phyloP scores from a whole-genome alignment of 2,797 vertebrate species.

The Gymnopithys bicolor region DNA sequence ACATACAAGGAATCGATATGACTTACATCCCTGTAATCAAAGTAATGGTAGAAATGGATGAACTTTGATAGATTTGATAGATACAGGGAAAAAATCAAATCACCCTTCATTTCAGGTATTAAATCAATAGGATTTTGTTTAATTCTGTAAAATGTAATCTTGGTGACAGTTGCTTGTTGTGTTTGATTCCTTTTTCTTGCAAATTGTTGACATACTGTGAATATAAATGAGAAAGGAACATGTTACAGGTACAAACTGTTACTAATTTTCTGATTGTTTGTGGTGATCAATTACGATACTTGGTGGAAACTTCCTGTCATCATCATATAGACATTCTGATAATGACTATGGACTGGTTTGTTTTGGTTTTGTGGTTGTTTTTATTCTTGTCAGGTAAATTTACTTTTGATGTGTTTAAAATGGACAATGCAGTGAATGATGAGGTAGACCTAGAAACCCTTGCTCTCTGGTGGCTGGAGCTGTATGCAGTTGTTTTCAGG shows the following conservation, averaged over 20 bases:
- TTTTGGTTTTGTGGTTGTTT: not conserved
- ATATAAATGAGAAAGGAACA: constrained; percentile 21
- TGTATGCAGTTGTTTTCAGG: constrained; percentile 11
- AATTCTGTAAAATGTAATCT: constrained; percentile 3
- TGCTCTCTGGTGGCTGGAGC: not conserved
- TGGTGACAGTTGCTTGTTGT: not conserved
- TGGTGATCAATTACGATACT: not conserved
- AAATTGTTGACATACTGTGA: constrained; percentile 25
- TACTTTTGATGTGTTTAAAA: constrained; percentile 21
- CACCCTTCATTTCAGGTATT: not conserved
- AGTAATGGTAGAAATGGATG: not conserved
- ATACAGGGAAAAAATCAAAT: not conserved
- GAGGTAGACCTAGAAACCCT: not conserved
- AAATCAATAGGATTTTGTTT: constrained; percentile 30
- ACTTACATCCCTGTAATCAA: not conserved
- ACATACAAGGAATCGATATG: not conserved
- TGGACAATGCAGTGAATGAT: constrained; percentile 33
- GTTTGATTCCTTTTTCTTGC: constrained; percentile 30
- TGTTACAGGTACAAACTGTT: not conserved
- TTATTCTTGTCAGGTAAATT: not conserved
- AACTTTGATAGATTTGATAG: not conserved
- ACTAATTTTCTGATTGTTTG: not conserved
- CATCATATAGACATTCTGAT: not conserved
- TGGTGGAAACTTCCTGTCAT: not conserved
- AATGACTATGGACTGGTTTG: not conserved